These are phyloP conservation scores for Mallotus villosus DNA, from an alignment of 2,797 vertebrate genomes.

Conservation along the genomic window DNA sequence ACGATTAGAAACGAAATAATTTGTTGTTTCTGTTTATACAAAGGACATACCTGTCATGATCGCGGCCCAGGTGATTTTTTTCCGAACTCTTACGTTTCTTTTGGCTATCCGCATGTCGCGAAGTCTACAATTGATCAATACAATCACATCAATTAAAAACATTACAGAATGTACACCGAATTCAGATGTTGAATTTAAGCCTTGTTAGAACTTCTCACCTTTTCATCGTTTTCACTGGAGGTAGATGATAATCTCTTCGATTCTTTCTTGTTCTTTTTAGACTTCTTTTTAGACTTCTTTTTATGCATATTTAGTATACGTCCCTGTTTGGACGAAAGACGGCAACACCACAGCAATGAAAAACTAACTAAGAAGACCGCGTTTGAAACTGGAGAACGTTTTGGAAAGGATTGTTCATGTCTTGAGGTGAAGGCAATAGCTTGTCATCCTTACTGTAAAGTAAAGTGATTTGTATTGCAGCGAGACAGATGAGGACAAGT, in stretches of 20 bases:
- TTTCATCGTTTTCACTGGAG: conserved; percentile 61
- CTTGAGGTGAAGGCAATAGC: too few relatives aligned
- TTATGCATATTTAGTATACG: conserved; percentile 2
- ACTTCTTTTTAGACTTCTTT: conserved; percentile 77
- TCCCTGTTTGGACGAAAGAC: too few relatives aligned
- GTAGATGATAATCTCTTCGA: conserved; percentile 56
- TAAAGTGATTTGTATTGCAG: too few relatives aligned
- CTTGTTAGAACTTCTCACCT: conserved; percentile 65
- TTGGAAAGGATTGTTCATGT: too few relatives aligned
- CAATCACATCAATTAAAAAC: not conserved
- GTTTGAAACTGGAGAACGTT: too few relatives aligned
- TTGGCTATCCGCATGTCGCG: conserved; percentile 19
- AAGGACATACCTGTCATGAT: conserved; percentile 41
- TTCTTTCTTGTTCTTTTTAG: conserved; percentile 40
- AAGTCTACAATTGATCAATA: conserved; percentile 34
- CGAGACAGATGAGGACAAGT: too few relatives aligned
- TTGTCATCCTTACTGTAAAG: too few relatives aligned
- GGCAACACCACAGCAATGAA: too few relatives aligned
- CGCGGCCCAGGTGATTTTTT: conserved; percentile 4
- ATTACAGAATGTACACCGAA: too few relatives aligned
- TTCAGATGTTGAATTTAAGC: not conserved
- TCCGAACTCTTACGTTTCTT: conserved; percentile 12
- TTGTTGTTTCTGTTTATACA: not conserved
- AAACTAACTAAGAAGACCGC: too few relatives aligned
- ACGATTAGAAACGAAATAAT: too few relatives aligned